A percentile compares a stretch with the other conserved stretches of the same genome.
Conservation (phyloP, 2,888 invertebrate genomes). For the Resseliella maxima region DNA sequence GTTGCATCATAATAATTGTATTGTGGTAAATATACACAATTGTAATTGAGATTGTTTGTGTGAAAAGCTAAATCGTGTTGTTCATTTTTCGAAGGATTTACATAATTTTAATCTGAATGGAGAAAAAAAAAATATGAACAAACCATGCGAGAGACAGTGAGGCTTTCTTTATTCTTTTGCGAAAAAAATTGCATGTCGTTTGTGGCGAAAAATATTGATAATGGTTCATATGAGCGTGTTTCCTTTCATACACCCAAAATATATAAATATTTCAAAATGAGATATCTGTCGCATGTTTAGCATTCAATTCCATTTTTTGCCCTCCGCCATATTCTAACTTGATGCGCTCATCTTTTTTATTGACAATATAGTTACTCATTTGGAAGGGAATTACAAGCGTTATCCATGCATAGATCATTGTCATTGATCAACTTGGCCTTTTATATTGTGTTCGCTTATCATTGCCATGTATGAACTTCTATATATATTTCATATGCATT, state of each 20-base stretch:
- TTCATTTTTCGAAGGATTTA: not conserved
- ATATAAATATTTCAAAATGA: too few species aligned
- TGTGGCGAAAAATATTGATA: not conserved
- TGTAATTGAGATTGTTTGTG: not conserved
- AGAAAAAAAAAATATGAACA: not conserved
- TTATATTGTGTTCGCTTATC: constrained; percentile 15
- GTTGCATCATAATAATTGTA: not conserved
- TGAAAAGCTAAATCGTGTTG: not conserved
- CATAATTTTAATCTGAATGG: not conserved
- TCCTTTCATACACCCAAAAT: not conserved
- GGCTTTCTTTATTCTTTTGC: not conserved
- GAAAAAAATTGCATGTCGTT: not conserved
- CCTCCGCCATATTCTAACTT: not conserved
- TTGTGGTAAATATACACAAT: not conserved
- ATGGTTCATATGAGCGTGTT: not conserved
- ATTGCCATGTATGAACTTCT: constrained; percentile 28
- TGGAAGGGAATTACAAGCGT: constrained; percentile 51
- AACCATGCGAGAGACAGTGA: too few species aligned
- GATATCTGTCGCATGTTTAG: not conserved
- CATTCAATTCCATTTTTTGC: not conserved
- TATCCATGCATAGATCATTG: constrained; percentile 17
- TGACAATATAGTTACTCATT: constrained; percentile 53
- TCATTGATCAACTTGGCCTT: not conserved
- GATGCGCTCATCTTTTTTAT: not conserved
- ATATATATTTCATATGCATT: not conserved